Base-by-base conservation (phyloP, 2,888 invertebrate genomes). In the Trachelus stipa region DNA sequence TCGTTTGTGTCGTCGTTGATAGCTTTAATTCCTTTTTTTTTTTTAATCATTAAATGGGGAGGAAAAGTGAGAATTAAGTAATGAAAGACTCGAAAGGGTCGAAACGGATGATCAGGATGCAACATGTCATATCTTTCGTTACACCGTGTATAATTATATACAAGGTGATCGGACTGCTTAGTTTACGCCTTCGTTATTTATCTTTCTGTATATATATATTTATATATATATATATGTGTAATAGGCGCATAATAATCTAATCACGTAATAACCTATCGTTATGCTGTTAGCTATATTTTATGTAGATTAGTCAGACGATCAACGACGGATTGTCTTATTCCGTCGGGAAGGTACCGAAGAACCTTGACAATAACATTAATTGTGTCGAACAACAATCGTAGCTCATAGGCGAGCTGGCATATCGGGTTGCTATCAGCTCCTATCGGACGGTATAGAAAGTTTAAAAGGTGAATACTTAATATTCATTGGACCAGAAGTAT, bases 401-500 rank as follows among this genome's bases (percentile, higher is more conserved):
- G 74, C 35, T 74, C 74, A 35, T 34, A 74, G 34, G 23, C 74
- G 34, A 34, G 23, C 23, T 9, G 71, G 77, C 23, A 34, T 81
- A 78, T 76, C 34, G 80, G 77, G 23, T 56, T 23, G 56, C 23
- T 56, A 23, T 56, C 56, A 56, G 23, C 56, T 56, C 56, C 9
- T 56, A 23, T 56, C 56, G 9, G 9, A 56, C 56, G 56, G 56
- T 56, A 56, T 56, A 56, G 56, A 56, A 56, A 56, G 56, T 56
- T 56, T 56, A 56, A 56, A 71, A 31, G 33, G 71, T 82, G 80
- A 87, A 86, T 87, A 87, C 87, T 87, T 88, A 87, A 87, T 81
- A 86, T 86, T 88, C 85, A 85, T 86, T 85, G 85, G 85, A 87
- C 83, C 87, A 88, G 84, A 85, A 82, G 79, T 85, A 81, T 85